Percentiles rank a stretch among this genome's conserved stretches.
Conservation (phyloP, 2,113 vertebrate genomes). For the Centropus bengalensis region DNA sequence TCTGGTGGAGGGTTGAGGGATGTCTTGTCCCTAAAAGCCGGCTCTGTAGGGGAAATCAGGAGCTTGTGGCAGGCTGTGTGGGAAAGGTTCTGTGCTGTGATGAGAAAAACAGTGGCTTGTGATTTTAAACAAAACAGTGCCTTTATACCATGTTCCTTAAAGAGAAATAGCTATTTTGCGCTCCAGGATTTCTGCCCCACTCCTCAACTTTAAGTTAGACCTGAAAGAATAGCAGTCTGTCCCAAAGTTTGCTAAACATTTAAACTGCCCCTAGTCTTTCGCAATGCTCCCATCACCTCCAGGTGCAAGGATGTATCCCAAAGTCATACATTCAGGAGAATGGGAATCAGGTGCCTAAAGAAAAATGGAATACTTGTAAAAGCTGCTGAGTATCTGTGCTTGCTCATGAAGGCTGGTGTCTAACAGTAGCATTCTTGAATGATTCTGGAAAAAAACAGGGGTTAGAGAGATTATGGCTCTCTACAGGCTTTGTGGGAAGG, state of each 20-base stretch:
- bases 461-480: not conserved
- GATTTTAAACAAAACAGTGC: not conserved
- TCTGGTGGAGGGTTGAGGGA: not conserved
- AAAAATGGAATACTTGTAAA: not conserved
- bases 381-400: not conserved
- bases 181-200: too few species aligned
- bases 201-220: not conserved
- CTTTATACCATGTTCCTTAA: too few species aligned
- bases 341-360: not conserved
- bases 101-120: not conserved
- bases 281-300: accelerated
- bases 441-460: not conserved
- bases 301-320: not conserved
- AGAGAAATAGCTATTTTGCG: not conserved
- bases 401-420: not conserved
- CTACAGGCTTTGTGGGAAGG: not conserved
- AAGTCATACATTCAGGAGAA: not conserved
- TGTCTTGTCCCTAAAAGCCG: not conserved
- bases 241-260: not conserved
- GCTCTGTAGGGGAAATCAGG: not conserved
- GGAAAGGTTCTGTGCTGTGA: not conserved
- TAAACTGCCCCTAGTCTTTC: not conserved
- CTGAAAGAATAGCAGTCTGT: not conserved
- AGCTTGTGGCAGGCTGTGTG: not conserved
- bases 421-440: not conserved